phyloP scores from a whole-genome alignment of 2,888 invertebrate species.

The Meteorus cinctellus region DNA sequence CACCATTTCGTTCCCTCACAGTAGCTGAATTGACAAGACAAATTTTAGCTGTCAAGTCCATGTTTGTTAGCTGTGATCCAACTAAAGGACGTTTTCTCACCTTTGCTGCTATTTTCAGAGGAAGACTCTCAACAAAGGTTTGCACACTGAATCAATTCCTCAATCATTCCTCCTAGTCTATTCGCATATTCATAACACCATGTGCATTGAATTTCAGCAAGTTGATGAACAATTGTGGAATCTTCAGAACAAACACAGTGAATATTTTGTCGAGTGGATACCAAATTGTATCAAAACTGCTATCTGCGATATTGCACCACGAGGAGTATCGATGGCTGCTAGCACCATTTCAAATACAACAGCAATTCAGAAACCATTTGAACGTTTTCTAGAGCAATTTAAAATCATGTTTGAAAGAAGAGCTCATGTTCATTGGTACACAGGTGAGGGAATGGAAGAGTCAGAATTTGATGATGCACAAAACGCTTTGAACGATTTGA shows the following conservation, averaged over 20 bases:
- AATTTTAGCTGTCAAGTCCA: slow-evolving; percentile 83
- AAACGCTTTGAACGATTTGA: slow-evolving; percentile 91
- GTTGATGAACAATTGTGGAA: slow-evolving; percentile 83
- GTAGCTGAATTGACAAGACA: slow-evolving; percentile 85
- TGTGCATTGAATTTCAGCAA: slow-evolving; percentile 45
- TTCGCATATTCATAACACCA: neutral
- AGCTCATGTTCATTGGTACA: slow-evolving; percentile 97
- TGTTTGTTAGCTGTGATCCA: slow-evolving; percentile 84
- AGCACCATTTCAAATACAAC: slow-evolving; percentile 91
- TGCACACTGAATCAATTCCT: neutral
- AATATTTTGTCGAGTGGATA: slow-evolving; percentile 82
- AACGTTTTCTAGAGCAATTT: slow-evolving; percentile 87
- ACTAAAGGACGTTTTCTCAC: slow-evolving; percentile 80
- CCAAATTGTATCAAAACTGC: slow-evolving; percentile 86
- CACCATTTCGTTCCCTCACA: slow-evolving; percentile 73
- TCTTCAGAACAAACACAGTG: slow-evolving; percentile 78
- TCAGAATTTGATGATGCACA: slow-evolving; percentile 97
- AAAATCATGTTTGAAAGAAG: slow-evolving; percentile 94
- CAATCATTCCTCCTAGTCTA: neutral
- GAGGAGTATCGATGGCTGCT: slow-evolving; percentile 87
- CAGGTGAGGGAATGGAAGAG: slow-evolving; percentile 96
- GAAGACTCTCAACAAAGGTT: slow-evolving; percentile 76
- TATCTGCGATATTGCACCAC: slow-evolving; percentile 85
- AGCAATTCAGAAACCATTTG: slow-evolving; percentile 89
- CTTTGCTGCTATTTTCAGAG: slow-evolving; percentile 81